Base-by-base conservation (phyloP, 2,113 vertebrate species). In the Malurus melanocephalus region DNA sequence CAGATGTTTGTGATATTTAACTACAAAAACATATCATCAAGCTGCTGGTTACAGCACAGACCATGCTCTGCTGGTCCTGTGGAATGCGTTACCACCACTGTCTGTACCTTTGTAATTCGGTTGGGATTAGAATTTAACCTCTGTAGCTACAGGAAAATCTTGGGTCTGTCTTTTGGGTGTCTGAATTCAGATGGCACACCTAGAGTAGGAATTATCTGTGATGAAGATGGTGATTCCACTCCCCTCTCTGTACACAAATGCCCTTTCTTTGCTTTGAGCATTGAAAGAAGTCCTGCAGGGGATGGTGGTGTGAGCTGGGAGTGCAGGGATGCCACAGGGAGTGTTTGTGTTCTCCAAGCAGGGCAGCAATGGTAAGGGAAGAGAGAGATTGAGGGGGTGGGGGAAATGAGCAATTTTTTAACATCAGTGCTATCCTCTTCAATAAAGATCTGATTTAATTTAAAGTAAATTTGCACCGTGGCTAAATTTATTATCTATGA, bases 371-470 rank as follows among this genome's bases (percentile, higher is more conserved):
- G 66, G 9, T 53, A 32, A 38, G 32, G 35, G 67, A 83, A 52
- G 68, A 91, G 56, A 77, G 48, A 88, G 33, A 56, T 64, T 38
- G 16, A 1, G 1, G 42, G 26, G 6, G 15, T 23, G 12, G 28
- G 16, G 9, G 20, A 60, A 67, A 56, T 0, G 2, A 43, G 40
- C 5, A 2, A 46, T 69, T 89, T 89, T 86, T 77, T 67, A 73
- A 74, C 64, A 51, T 53, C 33, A 43, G 7, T 92, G 85, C 32
- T 65, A 12, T 64, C 46, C 19, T 87, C 51, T 84, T 67, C 60
- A 45, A 65, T 87, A 75, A 92, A 85, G 71, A 80, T 89, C 56
- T 78, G 43, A 77, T 87, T 94, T 79, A 67, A 80, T 90, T 92
- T 68, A 51, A 88, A 82, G 64, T 43, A 62, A 62, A 87, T 82